Evolutionary conservation across 2,113 vertebrate genomes (phyloP), one percentile per base, ranked within the genome.

Genomic region (Hydrolagus affinis): DNA sequence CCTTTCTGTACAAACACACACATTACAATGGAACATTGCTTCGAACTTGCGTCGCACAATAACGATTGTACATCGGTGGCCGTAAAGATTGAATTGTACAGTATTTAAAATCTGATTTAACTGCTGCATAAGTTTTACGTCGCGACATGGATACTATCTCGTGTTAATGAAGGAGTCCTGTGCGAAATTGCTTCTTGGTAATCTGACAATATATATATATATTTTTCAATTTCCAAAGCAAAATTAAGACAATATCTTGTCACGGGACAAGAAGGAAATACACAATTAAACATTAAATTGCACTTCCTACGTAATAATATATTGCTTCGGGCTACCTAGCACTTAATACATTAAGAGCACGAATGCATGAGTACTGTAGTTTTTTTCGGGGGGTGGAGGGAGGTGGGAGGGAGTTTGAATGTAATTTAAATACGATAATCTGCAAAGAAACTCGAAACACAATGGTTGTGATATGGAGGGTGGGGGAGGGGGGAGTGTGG

Each of bases 251-350:
- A 62, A 25, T 32, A 83, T 83, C 78, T 83, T 83, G 78, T 68
- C 62, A 25, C 66, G 78, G 25, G 59, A 32, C 78, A 25, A 19
- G 66, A 14, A 83, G 78, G 78, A 83, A 83, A 83, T 30, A 83
- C 23, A 83, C 8, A 83, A 83, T 83, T 83, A 83, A 68, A 83
- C 14, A 25, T 66, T 62, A 60, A 68, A 83, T 66, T 83, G 57
- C 77, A 83, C 64, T 83, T 66, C 77, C 77, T 83, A 66, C 60
- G 25, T 62, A 83, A 60, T 57, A 77, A 66, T 83, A 23, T 30
- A 83, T 17, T 0, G 77, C 77, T 83, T 30, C 25, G 62, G 77
- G 77, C 60, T 66, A 83, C n/a, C 60, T 66, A 83, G 25, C 66
- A 19, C 17, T 9, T 10, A 83, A 68, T 66, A 66, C 28, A 62